A percentile compares a stretch with the other conserved stretches of the same genome.
These are phyloP conservation scores for Aleiodes sp. DNA, from an alignment of 1,140 invertebrate genomes.

Conservation along the genomic window DNA sequence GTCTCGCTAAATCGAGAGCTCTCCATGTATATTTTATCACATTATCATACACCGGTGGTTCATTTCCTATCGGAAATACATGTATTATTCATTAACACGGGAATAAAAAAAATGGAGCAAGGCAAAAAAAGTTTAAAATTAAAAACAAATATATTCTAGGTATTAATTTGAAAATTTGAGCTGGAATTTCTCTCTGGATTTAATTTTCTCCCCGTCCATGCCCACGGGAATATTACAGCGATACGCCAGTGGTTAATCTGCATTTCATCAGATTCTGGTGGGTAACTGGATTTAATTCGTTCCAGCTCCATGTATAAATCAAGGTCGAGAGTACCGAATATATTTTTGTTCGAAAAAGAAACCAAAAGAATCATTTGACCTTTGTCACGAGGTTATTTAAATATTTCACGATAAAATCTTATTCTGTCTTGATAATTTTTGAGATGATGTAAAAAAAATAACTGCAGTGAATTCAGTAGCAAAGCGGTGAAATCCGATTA, in stretches of 20 bases:
- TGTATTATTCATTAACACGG: neutral
- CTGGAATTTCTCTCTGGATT: neutral
- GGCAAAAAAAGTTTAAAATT: neutral
- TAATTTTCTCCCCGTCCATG: neutral
- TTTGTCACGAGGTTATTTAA: too few species aligned
- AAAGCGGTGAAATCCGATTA: too few species aligned
- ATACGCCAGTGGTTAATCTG: neutral
- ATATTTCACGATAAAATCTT: too few species aligned
- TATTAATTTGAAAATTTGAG: neutral
- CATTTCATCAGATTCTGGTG: neutral
- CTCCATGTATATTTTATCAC: constrained; percentile 14
- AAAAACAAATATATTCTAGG: neutral
- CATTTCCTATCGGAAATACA: constrained; percentile 11
- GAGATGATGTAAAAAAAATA: too few species aligned
- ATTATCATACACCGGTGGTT: constrained; percentile 3
- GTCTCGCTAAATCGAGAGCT: neutral
- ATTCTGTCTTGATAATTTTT: too few species aligned
- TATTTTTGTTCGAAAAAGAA: too few species aligned
- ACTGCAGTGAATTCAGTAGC: too few species aligned
- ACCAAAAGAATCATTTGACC: too few species aligned
- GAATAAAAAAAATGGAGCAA: too few species aligned
- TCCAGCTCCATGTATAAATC: neutral
- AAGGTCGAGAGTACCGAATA: neutral
- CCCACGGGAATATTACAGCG: neutral
- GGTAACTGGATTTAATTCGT: neutral